These are phyloP conservation scores for Xestia sexstrigata DNA, from an alignment of 2,888 invertebrate species.

Conservation along the genomic window DNA sequence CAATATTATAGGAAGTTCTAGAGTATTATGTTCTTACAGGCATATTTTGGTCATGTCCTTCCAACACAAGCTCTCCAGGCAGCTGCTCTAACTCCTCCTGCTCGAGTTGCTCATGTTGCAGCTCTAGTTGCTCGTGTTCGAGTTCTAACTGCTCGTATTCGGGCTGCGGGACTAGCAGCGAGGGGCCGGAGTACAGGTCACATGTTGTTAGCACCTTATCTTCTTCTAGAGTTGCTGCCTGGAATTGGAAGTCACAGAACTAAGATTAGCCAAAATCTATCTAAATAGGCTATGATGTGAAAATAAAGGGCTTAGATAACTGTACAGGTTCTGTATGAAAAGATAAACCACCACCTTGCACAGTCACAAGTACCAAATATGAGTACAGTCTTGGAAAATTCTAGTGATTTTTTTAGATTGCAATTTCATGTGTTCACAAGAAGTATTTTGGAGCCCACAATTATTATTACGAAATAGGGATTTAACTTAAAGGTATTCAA, in stretches of 20 bases:
- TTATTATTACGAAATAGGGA: background rate
- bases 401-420: background rate
- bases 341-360: background rate
- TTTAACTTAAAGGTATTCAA: background rate
- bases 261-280: background rate
- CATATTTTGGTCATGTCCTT: slow-evolving; percentile 65
- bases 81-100: slow-evolving; percentile 50
- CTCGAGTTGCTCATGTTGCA: slow-evolving; percentile 59
- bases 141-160: slow-evolving; percentile 61
- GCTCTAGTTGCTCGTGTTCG: slow-evolving; percentile 60
- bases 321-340: background rate
- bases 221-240: slow-evolving; percentile 69
- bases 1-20: background rate
- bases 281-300: background rate
- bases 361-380: background rate
- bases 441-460: background rate
- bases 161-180: slow-evolving; percentile 72
- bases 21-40: slow-evolving; percentile 72
- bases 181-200: slow-evolving; percentile 74
- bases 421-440: background rate
- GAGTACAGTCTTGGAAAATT: background rate
- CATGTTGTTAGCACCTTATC: slow-evolving; percentile 69
- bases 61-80: slow-evolving; percentile 53
- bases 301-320: background rate
- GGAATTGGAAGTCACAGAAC: background rate